Evolutionary conservation across 2,888 invertebrate genomes (phyloP), one percentile per base, ranked within the genome.

Genomic region (Erynnis tages): DNA sequence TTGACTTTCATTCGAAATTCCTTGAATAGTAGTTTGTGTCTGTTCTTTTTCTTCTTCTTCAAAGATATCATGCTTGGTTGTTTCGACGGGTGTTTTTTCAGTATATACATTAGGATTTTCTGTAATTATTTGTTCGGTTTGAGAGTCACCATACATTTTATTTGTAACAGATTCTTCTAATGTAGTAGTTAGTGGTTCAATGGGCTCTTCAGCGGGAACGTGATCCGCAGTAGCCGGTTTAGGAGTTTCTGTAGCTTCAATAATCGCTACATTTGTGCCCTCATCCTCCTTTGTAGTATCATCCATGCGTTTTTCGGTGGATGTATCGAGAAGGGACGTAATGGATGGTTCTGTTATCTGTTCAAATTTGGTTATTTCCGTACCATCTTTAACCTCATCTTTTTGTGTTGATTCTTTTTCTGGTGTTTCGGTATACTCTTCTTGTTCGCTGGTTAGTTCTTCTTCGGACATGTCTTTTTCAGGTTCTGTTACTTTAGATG

Each of bases 381-480:
- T 30, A 10, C 56, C 50, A n/a, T 44, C 17, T 10, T 35, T 10
- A 19, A 10, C 2, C 3, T 19, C 5, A 35, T 1, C 19, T 29
- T 46, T 37, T 16, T 34, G 19, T 3, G 49, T 38, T 8, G 43
- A 30, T 27, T 49, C 7, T 34, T 14, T 17, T 34, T 52, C 44
- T 17, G 59, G 27, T 41, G 43, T 29, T 44, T 58, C 55, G 27
- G 54, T 55, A 34, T 50, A 32, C 43, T 37, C 45, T 56, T 58
- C 59, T 38, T 58, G 48, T 32, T 16, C 16, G n/a, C 52, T 25
- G 11, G 53, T 52, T 0, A 30, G 17, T 27, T 45, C 53, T 25
- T 41, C 48, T 21, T 49, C 49, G 40, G 49, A 32, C 7, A 37
- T 29, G 10, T 25, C 34, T 41, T 47, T 41, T 49, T 49, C 54